Percentiles rank a stretch among this genome's conserved stretches.
phyloP scores from a whole-genome alignment of 2,797 vertebrate genomes.

The Triplophysa yarkandensis region DNA sequence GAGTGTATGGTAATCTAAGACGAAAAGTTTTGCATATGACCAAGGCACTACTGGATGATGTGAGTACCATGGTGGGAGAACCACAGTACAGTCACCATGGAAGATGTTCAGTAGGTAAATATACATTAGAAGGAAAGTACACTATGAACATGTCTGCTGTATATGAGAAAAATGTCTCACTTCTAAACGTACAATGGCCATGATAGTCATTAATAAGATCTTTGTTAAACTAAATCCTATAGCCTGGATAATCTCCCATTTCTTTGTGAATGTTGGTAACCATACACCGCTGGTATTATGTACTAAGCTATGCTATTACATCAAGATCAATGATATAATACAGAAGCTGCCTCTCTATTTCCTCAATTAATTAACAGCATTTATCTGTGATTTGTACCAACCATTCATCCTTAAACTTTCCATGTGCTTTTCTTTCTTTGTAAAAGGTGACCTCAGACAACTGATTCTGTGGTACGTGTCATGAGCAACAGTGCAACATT shows the following conservation, averaged over 20 bases:
- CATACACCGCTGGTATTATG: slow-evolving; percentile 71
- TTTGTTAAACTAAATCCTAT: slow-evolving; percentile 63
- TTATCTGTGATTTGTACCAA: slow-evolving; percentile 64
- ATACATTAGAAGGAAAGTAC: not conserved
- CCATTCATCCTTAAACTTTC: slow-evolving; percentile 45
- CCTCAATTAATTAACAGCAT: slow-evolving; percentile 49
- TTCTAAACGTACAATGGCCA: slow-evolving; percentile 66
- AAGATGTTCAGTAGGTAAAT: slow-evolving; percentile 84
- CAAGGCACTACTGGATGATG: slow-evolving; percentile 81
- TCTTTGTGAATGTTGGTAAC: slow-evolving; percentile 76
- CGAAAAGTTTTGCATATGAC: slow-evolving; percentile 81
- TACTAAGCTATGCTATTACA: slow-evolving; percentile 67
- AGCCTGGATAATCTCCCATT: slow-evolving; percentile 68
- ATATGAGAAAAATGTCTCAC: not conserved
- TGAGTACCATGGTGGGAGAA: slow-evolving; percentile 78
- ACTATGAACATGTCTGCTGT: not conserved
- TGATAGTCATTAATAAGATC: slow-evolving; percentile 64
- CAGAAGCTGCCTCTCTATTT: slow-evolving; percentile 58
- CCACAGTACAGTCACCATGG: slow-evolving; percentile 74
- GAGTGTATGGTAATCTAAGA: slow-evolving; percentile 81
- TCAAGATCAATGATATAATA: slow-evolving; percentile 56
- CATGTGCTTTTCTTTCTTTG: slow-evolving; percentile 57
- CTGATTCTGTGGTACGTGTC: slow-evolving; percentile 84
- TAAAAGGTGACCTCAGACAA: slow-evolving; percentile 84
- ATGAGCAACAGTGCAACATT: not conserved